phyloP scores from a whole-genome alignment of 1,140 invertebrate species.

The Notospermus geniculatus region DNA sequence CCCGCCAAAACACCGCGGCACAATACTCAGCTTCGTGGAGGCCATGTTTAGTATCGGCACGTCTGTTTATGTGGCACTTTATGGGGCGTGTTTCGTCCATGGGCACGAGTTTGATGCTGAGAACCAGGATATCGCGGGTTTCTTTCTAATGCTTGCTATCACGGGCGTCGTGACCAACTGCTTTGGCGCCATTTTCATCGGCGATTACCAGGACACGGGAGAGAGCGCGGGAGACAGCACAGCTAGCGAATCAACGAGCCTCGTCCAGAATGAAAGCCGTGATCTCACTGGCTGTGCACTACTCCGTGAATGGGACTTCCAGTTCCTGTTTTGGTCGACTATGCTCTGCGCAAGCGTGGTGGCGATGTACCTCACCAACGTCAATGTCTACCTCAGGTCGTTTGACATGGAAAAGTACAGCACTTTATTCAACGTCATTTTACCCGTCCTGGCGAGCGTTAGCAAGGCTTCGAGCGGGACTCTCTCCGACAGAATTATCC shows the following conservation, averaged over 20 bases:
- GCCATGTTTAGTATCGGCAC: conserved; percentile 41
- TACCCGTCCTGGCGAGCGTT: too few species aligned
- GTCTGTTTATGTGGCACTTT: conserved; percentile 32
- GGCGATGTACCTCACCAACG: conserved; percentile 38
- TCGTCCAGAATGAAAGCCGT: too few species aligned
- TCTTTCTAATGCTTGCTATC: conserved; percentile 37
- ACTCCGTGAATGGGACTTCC: conserved; percentile 32
- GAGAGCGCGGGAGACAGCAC: too few species aligned
- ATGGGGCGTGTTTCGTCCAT: conserved; percentile 29
- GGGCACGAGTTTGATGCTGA: conserved; percentile 26
- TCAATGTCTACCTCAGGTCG: conserved; percentile 39
- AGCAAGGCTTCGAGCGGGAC: too few species aligned
- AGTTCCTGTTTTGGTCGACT: conserved; percentile 38
- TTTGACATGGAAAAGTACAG: conserved; percentile 32
- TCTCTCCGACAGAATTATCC: too few species aligned
- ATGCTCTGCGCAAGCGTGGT: conserved; percentile 42
- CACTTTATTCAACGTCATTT: conserved; percentile 9
- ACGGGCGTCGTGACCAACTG: conserved; percentile 28
- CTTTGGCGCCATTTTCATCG: conserved; percentile 29
- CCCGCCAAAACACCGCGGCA: conserved; percentile 34
- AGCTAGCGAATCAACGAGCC: too few species aligned
- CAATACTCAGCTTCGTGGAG: conserved; percentile 37
- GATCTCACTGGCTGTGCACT: conserved; percentile 33
- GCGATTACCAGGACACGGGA: conserved; percentile 19
- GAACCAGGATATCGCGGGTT: conserved; percentile 39